A percentile compares a stretch with the other conserved stretches of the same genome.
Evolutionary conservation across 2,888 invertebrate species (phyloP).

Genomic region (Trissolcus brochymenae): DNA sequence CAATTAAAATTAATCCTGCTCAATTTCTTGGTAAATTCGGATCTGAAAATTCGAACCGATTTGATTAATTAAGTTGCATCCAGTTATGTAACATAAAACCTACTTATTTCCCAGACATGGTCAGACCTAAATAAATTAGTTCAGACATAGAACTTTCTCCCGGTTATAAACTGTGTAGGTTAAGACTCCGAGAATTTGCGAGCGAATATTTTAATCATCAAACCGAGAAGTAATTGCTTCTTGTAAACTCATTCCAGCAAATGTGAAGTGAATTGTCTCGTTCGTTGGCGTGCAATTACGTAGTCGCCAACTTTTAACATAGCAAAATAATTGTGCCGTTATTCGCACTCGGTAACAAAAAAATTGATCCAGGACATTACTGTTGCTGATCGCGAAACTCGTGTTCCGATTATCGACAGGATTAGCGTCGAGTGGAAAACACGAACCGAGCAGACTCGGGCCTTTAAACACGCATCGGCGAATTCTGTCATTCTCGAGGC

Average conservation of each 20-base stretch:
- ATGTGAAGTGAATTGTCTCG: conserved; percentile 30
- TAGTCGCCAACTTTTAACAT: conserved; percentile 18
- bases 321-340: conserved; percentile 33
- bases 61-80: too few species aligned
- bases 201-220: conserved; percentile 51
- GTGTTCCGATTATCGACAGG: conserved; percentile 43
- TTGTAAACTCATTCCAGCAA: conserved; percentile 25
- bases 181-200: conserved; percentile 25
- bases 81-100: too few species aligned
- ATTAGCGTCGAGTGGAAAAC: conserved; percentile 44
- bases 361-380: neutral
- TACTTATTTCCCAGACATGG: too few species aligned
- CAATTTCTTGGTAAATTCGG: too few species aligned
- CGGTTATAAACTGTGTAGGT: too few species aligned
- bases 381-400: conserved; percentile 14
- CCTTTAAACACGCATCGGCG: conserved; percentile 56
- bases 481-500: conserved; percentile 60
- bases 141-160: too few species aligned
- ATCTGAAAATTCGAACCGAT: too few species aligned
- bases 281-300: conserved; percentile 24
- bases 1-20: too few species aligned
- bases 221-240: conserved; percentile 45
- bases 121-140: too few species aligned
- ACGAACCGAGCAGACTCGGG: conserved; percentile 45
- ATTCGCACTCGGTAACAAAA: neutral